Conservation (phyloP, 2,888 invertebrate genomes). For the Acanthacorydalis orientalis region DNA sequence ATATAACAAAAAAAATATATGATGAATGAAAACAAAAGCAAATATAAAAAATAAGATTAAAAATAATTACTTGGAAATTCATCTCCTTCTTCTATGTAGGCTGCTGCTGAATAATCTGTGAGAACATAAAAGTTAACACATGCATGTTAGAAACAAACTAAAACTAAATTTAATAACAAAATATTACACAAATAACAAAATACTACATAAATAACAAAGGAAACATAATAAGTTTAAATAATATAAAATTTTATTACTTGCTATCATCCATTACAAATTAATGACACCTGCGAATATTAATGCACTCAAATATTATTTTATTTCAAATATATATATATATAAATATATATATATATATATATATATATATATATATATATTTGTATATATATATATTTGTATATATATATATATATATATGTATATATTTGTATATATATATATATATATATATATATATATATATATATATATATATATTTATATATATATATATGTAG, state of each 20-base stretch:
- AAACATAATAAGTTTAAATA: conserved; percentile 7
- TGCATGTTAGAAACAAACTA: conserved; percentile 14
- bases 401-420: no score
- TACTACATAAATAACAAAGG: conserved; percentile 10
- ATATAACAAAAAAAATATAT: neutral
- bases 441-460: no score
- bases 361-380: no score
- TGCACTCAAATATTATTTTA: no score
- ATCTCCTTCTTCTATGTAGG: conserved; percentile 12
- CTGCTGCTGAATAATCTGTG: conserved; percentile 21
- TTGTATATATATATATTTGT: no score
- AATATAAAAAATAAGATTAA: conserved; percentile 15
- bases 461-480: no score
- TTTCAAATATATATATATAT: no score
- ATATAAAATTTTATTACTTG: neutral
- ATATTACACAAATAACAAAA: conserved; percentile 7
- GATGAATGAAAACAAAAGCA: conserved; percentile 7
- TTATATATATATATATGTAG: no score
- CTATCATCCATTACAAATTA: neutral
- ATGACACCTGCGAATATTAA: no score
- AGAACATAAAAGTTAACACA: conserved; percentile 17
- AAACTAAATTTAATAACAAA: conserved; percentile 1
- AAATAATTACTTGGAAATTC: conserved; percentile 21
- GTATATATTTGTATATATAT: no score
- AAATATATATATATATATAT: no score